A percentile compares a stretch with the other conserved stretches of the same genome.
phyloP scores from a whole-genome alignment of 2,113 vertebrate genomes.

The Apistogramma diplotaenia region DNA sequence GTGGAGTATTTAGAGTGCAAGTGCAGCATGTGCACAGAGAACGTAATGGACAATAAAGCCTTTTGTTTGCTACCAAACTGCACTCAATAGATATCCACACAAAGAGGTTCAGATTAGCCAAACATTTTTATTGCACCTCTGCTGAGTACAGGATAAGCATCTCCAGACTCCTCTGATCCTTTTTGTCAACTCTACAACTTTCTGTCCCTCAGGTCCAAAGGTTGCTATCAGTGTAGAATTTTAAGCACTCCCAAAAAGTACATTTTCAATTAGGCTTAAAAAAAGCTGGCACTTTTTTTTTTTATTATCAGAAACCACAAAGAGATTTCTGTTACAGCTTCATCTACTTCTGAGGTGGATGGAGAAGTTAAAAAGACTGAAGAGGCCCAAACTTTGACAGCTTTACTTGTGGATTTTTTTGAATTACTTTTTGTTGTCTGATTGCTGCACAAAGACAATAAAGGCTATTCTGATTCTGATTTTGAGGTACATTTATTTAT shows the following conservation, averaged over 20 bases:
- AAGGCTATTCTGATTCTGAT: too few species aligned
- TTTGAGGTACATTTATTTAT: background rate
- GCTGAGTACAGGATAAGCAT: slow-evolving; percentile 1
- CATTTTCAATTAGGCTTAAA: background rate
- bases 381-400: background rate
- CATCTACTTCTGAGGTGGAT: background rate
- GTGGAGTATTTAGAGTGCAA: slow-evolving; percentile 34
- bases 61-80: background rate
- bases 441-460: too few species aligned
- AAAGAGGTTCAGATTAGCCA: background rate
- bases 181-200: background rate
- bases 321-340: background rate
- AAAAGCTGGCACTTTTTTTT: background rate
- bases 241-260: background rate
- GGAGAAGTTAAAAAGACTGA: background rate
- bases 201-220: background rate
- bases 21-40: background rate
- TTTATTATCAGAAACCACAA: background rate
- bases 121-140: background rate
- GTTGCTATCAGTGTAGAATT: background rate
- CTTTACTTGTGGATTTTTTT: background rate
- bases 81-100: background rate
- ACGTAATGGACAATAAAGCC: background rate
- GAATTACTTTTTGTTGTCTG: background rate
- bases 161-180: background rate